A percentile compares a stretch with the other conserved stretches of the same genome.
phyloP scores from a whole-genome alignment of 2,797 vertebrate genomes.

The Sylvia borin region DNA sequence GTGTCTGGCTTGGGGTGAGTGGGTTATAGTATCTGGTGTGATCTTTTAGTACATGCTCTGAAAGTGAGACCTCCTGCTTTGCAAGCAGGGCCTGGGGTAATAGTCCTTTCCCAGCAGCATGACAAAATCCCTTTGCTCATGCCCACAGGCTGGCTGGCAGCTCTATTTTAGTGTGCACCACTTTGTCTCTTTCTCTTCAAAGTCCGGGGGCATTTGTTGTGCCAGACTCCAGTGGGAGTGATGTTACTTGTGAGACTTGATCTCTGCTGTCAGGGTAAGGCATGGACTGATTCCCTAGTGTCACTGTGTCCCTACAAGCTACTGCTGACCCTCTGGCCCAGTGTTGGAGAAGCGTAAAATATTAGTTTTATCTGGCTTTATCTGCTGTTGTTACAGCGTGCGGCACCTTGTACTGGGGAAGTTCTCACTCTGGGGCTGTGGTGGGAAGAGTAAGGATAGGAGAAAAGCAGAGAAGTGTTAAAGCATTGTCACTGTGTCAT shows the following conservation, averaged over 20 bases:
- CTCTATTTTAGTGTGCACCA: not conserved
- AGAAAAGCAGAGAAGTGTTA: not conserved
- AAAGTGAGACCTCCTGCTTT: not conserved
- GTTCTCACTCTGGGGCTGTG: not conserved
- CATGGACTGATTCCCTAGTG: not conserved
- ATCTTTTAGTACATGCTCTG: accelerated
- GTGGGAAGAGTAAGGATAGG: not conserved
- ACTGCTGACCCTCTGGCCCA: not conserved
- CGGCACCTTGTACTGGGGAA: not conserved
- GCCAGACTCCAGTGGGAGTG: not conserved
- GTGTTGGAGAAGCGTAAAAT: conserved; percentile 9
- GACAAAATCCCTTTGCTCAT: not conserved
- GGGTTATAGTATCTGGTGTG: not conserved
- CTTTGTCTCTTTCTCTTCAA: not conserved
- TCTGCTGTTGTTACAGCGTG: not conserved
- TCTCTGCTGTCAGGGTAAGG: not conserved
- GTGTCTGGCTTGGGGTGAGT: not conserved
- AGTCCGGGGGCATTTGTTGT: not conserved
- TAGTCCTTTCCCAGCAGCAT: not conserved
- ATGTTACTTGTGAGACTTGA: not conserved
- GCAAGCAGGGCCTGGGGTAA: not conserved
- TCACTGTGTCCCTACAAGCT: not conserved
- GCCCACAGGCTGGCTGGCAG: not conserved
- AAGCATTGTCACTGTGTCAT: not conserved
- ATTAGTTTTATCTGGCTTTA: conserved; percentile 30